These are phyloP conservation scores for Tautogolabrus adspersus DNA, from an alignment of 2,113 vertebrate genomes.

Conservation along the genomic window DNA sequence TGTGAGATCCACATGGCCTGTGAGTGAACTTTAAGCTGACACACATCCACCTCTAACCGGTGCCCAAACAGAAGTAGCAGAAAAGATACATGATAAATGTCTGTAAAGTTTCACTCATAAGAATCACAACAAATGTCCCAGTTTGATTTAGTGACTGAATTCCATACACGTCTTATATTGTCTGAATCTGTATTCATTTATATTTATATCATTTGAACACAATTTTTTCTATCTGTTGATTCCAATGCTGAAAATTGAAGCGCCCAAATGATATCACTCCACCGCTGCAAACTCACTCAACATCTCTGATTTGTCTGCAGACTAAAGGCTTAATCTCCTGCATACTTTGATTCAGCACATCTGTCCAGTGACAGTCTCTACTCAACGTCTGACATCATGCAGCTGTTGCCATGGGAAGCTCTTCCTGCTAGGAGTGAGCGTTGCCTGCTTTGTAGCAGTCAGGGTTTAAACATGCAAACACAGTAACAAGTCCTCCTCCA, in stretches of 20 bases:
- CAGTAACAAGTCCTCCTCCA: background rate
- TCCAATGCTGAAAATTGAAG: background rate
- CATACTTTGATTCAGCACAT: slow-evolving; percentile 62
- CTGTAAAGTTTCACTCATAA: slow-evolving; percentile 19
- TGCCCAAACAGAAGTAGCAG: slow-evolving; percentile 7
- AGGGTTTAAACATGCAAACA: slow-evolving; percentile 36
- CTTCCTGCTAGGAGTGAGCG: slow-evolving; percentile 35
- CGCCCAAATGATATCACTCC: slow-evolving; percentile 1
- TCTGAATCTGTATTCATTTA: background rate
- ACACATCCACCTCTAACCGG: slow-evolving; percentile 2
- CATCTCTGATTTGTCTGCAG: slow-evolving; percentile 55
- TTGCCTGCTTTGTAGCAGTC: slow-evolving; percentile 30
- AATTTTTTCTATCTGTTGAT: background rate
- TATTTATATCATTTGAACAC: background rate
- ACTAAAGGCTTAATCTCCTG: slow-evolving; percentile 55
- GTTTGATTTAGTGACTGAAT: background rate
- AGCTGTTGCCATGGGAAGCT: slow-evolving; percentile 58
- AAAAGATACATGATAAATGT: slow-evolving; percentile 22
- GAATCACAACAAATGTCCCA: background rate
- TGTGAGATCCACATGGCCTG: slow-evolving; percentile 14
- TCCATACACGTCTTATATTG: background rate
- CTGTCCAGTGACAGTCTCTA: slow-evolving; percentile 53
- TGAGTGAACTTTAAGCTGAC: slow-evolving; percentile 17
- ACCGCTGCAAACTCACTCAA: slow-evolving; percentile 5
- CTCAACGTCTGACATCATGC: slow-evolving; percentile 56